Conservation (phyloP, 2,797 vertebrate genomes). For the Poecilia gillii region DNA sequence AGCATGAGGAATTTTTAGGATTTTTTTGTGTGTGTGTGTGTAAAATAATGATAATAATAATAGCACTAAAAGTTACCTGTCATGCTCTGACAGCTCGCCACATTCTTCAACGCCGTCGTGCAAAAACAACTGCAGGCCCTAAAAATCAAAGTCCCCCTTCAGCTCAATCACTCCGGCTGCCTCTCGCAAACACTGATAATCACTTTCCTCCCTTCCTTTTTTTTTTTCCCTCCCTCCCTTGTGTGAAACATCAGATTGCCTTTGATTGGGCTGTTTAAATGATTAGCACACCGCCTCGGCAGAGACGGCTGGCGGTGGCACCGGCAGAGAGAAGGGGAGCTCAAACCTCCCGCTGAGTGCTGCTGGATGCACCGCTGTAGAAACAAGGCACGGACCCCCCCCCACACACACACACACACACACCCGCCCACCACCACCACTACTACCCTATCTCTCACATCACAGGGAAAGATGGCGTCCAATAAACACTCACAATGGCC, state of each 20-base stretch:
- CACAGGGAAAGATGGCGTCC: constrained; percentile 72
- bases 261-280: constrained; percentile 89
- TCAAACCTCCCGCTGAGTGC: constrained; percentile 76
- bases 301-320: constrained; percentile 74
- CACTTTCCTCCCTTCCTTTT: constrained; percentile 78
- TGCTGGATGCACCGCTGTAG: constrained; percentile 52
- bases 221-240: constrained; percentile 58
- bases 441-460: constrained; percentile 71
- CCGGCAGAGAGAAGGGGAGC: constrained; percentile 63
- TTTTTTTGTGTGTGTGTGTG: constrained; percentile 46
- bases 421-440: background rate
- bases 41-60: constrained; percentile 23
- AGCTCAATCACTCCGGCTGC: constrained; percentile 80
- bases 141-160: constrained; percentile 83
- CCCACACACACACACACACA: background rate
- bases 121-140: constrained; percentile 76
- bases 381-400: constrained; percentile 75
- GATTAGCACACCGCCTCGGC: constrained; percentile 82
- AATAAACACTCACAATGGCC: constrained; percentile 70
- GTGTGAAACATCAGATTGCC: constrained; percentile 81
- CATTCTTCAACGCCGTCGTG: constrained; percentile 69
- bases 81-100: constrained; percentile 70
- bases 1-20: constrained; percentile 38
- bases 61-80: constrained; percentile 57
- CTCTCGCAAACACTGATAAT: constrained; percentile 85